Percentiles rank a stretch among this genome's conserved stretches.
Evolutionary conservation across 2,797 vertebrate genomes (phyloP).

Genomic region (Huso huso): DNA sequence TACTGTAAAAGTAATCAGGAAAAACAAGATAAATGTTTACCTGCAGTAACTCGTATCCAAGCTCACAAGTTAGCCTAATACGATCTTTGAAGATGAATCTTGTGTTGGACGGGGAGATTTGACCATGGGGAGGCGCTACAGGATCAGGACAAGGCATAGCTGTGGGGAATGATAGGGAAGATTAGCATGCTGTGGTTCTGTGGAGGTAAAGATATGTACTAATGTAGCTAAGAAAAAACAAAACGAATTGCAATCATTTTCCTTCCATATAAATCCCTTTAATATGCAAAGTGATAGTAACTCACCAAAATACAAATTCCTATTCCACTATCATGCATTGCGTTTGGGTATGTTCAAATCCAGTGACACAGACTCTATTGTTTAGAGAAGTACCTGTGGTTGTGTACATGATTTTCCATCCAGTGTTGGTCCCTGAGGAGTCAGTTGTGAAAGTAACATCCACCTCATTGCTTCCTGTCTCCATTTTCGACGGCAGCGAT

Average conservation of each 20-base stretch:
- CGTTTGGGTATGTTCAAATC: too few relatives aligned
- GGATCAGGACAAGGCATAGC: slow-evolving; percentile 48
- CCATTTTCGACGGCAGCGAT: slow-evolving; percentile 48
- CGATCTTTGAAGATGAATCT: slow-evolving; percentile 32
- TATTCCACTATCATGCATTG: too few relatives aligned
- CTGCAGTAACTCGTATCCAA: slow-evolving; percentile 32
- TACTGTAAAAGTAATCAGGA: not conserved
- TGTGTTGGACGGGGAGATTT: slow-evolving; percentile 34
- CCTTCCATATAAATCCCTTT: too few relatives aligned
- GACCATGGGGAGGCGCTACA: slow-evolving; percentile 48
- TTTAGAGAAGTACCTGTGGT: slow-evolving; percentile 38
- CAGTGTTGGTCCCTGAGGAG: slow-evolving; percentile 57
- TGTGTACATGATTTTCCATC: slow-evolving; percentile 70
- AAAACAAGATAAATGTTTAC: slow-evolving; percentile 24
- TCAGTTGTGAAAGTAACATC: slow-evolving; percentile 56
- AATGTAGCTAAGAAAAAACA: not conserved
- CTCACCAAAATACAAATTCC: too few relatives aligned
- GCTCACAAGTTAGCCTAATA: slow-evolving; percentile 30
- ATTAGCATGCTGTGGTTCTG: not conserved
- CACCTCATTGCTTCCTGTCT: slow-evolving; percentile 59
- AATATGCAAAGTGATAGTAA: too few relatives aligned
- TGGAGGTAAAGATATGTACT: too few relatives aligned
- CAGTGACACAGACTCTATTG: too few relatives aligned
- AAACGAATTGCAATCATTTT: too few relatives aligned
- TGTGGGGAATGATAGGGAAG: slow-evolving; percentile 12